A percentile compares a stretch with the other conserved stretches of the same genome.
Evolutionary conservation across 2,888 invertebrate genomes (phyloP).

Genomic region (Heliothis peltigera): DNA sequence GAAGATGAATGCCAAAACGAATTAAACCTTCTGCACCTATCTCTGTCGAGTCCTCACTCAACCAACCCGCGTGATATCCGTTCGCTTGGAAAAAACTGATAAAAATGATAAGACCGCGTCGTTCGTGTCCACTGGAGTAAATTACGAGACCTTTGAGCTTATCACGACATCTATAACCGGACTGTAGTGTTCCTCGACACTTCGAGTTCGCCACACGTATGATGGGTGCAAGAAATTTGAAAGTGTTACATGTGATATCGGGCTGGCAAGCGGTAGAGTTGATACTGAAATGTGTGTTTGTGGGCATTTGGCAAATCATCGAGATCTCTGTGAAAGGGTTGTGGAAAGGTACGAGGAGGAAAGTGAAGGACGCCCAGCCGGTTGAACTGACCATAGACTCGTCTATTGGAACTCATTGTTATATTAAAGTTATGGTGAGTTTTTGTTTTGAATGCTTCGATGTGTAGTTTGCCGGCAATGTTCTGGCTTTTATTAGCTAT

Average conservation of each 20-base stretch:
- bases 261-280: conserved; percentile 83
- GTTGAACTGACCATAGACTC: conserved; percentile 83
- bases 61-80: conserved; percentile 61
- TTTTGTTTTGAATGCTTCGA: background rate
- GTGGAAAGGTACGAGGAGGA: conserved; percentile 83
- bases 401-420: conserved; percentile 84
- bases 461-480: background rate
- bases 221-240: conserved; percentile 75
- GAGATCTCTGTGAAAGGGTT: conserved; percentile 77
- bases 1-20: background rate
- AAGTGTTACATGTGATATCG: conserved; percentile 77
- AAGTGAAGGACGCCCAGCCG: conserved; percentile 69
- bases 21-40: conserved; percentile 23
- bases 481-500: too few species aligned
- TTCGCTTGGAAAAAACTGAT: conserved; percentile 68
- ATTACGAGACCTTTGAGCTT: conserved; percentile 74
- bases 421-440: conserved; percentile 85
- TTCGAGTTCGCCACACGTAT: conserved; percentile 17
- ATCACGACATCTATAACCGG: conserved; percentile 50
- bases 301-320: conserved; percentile 82
- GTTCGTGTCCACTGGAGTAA: conserved; percentile 64
- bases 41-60: conserved; percentile 15
- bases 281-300: conserved; percentile 75
- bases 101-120: conserved; percentile 75
- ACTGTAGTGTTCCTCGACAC: conserved; percentile 1